These are phyloP conservation scores for Lasioglossum albipes DNA, from an alignment of 1,140 invertebrate species.

Conservation along the genomic window DNA sequence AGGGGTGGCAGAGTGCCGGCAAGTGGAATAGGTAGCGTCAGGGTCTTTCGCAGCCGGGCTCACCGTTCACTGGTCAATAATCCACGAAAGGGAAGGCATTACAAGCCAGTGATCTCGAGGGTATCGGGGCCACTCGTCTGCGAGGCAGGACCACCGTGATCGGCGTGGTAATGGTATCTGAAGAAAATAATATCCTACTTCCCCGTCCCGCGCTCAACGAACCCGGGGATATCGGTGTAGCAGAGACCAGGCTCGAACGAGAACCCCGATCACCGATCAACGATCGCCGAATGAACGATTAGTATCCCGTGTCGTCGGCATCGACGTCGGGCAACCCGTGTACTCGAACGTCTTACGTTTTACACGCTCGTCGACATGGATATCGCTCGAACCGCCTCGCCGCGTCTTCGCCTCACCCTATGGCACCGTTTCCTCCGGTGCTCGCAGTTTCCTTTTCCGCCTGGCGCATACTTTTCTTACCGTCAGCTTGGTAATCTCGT, in stretches of 20 bases:
- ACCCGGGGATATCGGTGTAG: constrained; percentile 37
- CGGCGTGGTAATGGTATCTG: constrained; percentile 76
- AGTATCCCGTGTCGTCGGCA: constrained; percentile 76
- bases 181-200: constrained; percentile 75
- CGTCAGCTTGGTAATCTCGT: too few species aligned
- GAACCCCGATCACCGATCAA: constrained; percentile 47
- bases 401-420: neutral
- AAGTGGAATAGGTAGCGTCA: constrained; percentile 39
- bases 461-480: too few species aligned
- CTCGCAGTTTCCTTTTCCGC: neutral
- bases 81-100: constrained; percentile 79
- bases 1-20: neutral
- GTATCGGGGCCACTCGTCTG: constrained; percentile 66
- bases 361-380: constrained; percentile 38
- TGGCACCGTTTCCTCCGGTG: too few species aligned
- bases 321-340: constrained; percentile 56
- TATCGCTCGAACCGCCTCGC: constrained; percentile 17
- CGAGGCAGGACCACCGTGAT: constrained; percentile 77
- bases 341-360: constrained; percentile 21
- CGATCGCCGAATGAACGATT: constrained; percentile 76
- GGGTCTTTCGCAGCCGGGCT: constrained; percentile 66
- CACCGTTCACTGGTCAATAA: constrained; percentile 76
- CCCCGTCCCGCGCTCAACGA: constrained; percentile 16
- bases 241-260: constrained; percentile 25
- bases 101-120: constrained; percentile 77